These are phyloP conservation scores for Intellagama lesueurii DNA, from an alignment of 2,797 vertebrate genomes.

Conservation along the genomic window DNA sequence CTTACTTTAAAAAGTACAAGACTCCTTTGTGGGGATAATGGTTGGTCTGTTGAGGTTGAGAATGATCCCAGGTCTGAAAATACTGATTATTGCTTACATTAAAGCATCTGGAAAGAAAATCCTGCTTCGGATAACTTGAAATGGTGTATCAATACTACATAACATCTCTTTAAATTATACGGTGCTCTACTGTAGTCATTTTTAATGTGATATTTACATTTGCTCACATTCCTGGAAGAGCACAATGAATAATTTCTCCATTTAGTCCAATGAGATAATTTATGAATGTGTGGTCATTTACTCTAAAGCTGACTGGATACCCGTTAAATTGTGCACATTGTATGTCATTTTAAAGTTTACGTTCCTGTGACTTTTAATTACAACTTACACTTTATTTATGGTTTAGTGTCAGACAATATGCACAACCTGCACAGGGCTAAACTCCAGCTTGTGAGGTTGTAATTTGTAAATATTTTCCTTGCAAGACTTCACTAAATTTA, in stretches of 20 bases:
- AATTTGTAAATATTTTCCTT: constrained; percentile 29
- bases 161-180: neutral
- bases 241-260: constrained; percentile 12
- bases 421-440: neutral
- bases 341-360: constrained; percentile 18
- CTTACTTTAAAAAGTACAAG: neutral
- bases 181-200: neutral
- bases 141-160: neutral
- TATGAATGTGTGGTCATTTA: neutral
- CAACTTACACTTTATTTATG: constrained; percentile 24
- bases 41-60: neutral
- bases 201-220: neutral
- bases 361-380: constrained; percentile 23
- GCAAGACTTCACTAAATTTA: constrained; percentile 14
- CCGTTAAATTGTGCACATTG: neutral
- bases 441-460: neutral
- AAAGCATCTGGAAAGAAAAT: neutral
- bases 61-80: neutral
- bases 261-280: constrained; percentile 18
- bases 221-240: neutral
- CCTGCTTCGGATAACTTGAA: neutral
- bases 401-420: neutral
- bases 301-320: neutral
- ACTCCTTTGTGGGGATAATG: neutral
- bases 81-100: neutral